Percentiles rank a stretch among this genome's conserved stretches.
Conservation (phyloP, 2,113 vertebrate species). For the Chrysemys picta region DNA sequence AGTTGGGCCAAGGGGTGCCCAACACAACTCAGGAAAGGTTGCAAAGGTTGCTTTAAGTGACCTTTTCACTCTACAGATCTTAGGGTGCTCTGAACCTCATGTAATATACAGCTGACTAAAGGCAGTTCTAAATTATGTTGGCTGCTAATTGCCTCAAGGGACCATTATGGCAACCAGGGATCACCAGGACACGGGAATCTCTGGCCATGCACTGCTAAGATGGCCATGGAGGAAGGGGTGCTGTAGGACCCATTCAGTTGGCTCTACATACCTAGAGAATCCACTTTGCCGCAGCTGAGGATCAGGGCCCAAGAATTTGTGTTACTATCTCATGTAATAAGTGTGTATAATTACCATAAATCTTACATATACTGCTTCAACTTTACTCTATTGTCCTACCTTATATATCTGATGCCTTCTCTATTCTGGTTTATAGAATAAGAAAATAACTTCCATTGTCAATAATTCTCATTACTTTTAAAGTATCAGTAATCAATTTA, state of each 20-base stretch:
- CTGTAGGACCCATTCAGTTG: neutral
- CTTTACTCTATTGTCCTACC: conserved; percentile 17
- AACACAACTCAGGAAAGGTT: neutral
- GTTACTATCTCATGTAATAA: neutral
- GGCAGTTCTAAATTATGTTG: neutral
- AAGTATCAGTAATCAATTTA: neutral
- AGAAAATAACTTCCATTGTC: conserved; percentile 34
- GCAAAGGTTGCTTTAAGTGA: neutral
- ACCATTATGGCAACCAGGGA: neutral
- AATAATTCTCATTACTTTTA: neutral
- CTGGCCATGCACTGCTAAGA: neutral
- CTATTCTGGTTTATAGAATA: neutral
- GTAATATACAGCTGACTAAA: neutral
- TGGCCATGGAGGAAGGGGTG: no score
- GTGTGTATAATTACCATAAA: neutral
- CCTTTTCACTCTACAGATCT: neutral
- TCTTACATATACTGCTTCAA: neutral
- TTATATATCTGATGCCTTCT: neutral
- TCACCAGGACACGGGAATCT: neutral
- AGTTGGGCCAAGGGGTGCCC: neutral
- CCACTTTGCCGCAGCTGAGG: neutral
- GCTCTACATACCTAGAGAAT: neutral
- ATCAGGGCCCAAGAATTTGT: neutral
- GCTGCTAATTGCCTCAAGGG: fast-evolving
- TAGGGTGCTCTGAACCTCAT: neutral